phyloP scores from a whole-genome alignment of 2,113 vertebrate species.

The Psephotus haematonotus region DNA sequence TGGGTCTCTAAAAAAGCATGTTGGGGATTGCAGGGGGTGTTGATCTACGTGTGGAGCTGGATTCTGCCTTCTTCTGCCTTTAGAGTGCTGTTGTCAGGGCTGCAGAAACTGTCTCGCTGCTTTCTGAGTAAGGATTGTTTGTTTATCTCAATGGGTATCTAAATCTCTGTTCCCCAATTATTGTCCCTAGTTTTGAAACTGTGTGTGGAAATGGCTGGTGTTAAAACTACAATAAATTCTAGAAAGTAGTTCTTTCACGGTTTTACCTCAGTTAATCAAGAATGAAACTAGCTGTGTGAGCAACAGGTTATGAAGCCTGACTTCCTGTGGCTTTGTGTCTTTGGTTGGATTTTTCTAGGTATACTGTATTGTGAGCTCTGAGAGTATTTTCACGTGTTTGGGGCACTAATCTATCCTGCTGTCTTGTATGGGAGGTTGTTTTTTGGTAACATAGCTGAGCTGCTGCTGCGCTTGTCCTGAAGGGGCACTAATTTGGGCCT shows the following conservation, averaged over 20 bases:
- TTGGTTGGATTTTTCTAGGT: constrained; percentile 19
- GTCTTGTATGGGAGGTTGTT: neutral
- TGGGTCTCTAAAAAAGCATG: neutral
- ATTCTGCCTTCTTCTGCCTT: neutral
- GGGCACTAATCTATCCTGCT: accelerated
- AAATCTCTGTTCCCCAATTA: neutral
- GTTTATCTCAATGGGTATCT: neutral
- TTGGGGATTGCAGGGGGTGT: neutral
- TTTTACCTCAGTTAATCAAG: neutral
- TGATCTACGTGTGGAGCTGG: accelerated
- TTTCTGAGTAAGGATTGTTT: neutral
- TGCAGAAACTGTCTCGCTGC: neutral
- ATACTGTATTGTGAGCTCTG: neutral
- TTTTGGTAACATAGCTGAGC: neutral
- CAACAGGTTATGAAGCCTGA: neutral
- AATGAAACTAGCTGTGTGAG: constrained; percentile 8
- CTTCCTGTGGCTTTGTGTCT: constrained; percentile 42
- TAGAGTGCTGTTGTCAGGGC: neutral
- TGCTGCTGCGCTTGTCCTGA: neutral
- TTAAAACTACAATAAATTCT: neutral
- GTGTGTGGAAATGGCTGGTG: neutral
- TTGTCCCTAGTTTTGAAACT: neutral
- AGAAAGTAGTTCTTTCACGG: neutral
- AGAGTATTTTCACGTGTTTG: neutral
- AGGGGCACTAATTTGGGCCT: neutral